Percentiles rank a stretch among this genome's conserved stretches.
Evolutionary conservation across 2,797 vertebrate species (phyloP).

Genomic region (Chloroceryle inda): DNA sequence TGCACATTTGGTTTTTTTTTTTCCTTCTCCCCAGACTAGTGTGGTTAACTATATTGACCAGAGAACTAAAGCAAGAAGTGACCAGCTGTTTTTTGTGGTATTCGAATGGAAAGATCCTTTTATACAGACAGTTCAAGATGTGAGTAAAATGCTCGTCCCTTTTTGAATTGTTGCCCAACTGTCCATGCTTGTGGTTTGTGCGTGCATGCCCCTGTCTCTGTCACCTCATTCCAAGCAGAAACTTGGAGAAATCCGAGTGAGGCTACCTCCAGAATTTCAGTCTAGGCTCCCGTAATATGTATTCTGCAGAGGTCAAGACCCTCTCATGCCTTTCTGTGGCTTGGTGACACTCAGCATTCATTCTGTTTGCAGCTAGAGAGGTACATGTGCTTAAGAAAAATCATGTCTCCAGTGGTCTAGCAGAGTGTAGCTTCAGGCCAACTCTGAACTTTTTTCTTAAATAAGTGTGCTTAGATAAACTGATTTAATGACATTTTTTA

Average conservation of each 20-base stretch:
- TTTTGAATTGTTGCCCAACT: neutral
- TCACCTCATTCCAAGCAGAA: neutral
- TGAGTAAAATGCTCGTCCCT: constrained; percentile 73
- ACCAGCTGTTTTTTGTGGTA: constrained; percentile 93
- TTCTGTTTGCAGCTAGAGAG: neutral
- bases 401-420: neutral
- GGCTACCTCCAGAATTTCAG: neutral
- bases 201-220: neutral
- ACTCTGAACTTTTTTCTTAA: neutral
- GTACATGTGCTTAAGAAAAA: rapidly evolving
- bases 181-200: rapidly evolving
- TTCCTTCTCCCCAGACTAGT: constrained; percentile 83
- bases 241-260: neutral
- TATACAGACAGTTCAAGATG: constrained; percentile 93
- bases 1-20: neutral
- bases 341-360: neutral
- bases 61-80: constrained; percentile 77
- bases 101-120: constrained; percentile 98
- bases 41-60: constrained; percentile 96
- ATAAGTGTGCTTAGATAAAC: neutral
- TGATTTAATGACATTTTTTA: neutral
- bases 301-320: neutral
- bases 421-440: neutral
- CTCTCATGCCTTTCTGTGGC: neutral
- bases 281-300: neutral